These are phyloP conservation scores for Lepidochrysops patricia DNA, from an alignment of 2,888 invertebrate species.

Conservation along the genomic window DNA sequence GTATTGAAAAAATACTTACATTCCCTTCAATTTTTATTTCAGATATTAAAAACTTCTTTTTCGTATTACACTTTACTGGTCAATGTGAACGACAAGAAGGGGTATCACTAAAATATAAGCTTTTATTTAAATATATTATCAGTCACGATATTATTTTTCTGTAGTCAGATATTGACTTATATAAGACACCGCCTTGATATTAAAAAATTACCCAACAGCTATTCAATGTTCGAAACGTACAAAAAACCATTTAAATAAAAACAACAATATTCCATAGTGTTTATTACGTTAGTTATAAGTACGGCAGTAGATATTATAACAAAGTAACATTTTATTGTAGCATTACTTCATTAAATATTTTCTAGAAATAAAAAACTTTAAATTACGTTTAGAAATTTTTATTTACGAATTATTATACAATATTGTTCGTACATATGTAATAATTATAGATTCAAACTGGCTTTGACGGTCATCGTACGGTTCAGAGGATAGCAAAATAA, in stretches of 20 bases:
- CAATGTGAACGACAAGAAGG: conserved; percentile 49
- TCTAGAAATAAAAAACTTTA: conserved; percentile 10
- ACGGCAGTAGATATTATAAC: no score
- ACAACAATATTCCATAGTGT: no score
- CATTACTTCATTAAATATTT: not conserved
- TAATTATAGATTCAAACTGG: conserved; percentile 49
- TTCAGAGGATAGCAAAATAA: conserved; percentile 21
- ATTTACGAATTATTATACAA: conserved; percentile 73
- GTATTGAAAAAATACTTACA: not conserved
- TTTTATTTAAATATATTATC: no score
- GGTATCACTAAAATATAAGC: not conserved
- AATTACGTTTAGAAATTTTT: conserved; percentile 60
- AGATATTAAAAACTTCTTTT: conserved; percentile 66
- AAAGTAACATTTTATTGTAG: no score
- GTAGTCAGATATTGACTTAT: no score
- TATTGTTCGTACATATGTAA: conserved; percentile 62
- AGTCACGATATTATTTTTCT: no score
- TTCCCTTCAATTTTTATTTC: conserved; percentile 30
- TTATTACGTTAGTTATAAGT: no score
- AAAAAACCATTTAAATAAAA: no score
- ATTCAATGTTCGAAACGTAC: no score
- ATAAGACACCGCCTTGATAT: no score
- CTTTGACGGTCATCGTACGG: conserved; percentile 35
- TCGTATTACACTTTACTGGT: conserved; percentile 62
- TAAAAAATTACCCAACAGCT: no score